Evolutionary conservation across 2,797 vertebrate species (phyloP).

Genomic region (Cuculus canorus): DNA sequence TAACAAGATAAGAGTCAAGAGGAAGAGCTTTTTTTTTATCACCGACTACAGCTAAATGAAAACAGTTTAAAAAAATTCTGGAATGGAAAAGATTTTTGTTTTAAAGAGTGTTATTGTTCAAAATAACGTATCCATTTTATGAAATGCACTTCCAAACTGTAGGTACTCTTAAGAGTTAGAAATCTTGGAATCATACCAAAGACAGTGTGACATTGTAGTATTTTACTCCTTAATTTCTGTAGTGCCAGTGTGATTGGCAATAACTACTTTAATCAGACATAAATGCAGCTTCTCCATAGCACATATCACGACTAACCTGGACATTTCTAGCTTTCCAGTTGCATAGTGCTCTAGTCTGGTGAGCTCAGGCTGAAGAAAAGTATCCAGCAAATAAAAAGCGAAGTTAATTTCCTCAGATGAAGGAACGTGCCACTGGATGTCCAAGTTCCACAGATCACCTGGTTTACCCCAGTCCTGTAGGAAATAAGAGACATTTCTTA

Average conservation of each 20-base stretch:
- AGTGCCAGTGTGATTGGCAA: background rate
- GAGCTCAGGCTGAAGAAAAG: conserved; percentile 94
- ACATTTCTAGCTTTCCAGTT: conserved; percentile 89
- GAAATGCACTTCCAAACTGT: background rate
- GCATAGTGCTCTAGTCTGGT: conserved; percentile 85
- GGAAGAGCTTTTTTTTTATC: background rate
- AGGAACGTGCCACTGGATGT: conserved; percentile 95
- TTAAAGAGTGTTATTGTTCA: background rate
- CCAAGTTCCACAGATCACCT: conserved; percentile 91
- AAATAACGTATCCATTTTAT: background rate
- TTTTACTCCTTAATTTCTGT: background rate
- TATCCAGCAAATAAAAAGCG: conserved; percentile 89
- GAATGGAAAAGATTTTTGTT: background rate
- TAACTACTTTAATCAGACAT: background rate
- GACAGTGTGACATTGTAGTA: background rate
- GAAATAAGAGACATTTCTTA: background rate
- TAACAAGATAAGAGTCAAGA: background rate
- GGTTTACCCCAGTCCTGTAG: conserved; percentile 95
- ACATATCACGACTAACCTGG: conserved; percentile 76
- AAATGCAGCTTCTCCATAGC: background rate
- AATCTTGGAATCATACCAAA: background rate
- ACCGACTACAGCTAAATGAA: background rate
- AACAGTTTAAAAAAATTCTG: background rate
- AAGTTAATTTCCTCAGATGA: conserved; percentile 87
- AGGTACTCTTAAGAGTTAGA: background rate